Evolutionary conservation across 2,797 vertebrate species (phyloP).

Genomic region (Helicolenus hilgendorfi): DNA sequence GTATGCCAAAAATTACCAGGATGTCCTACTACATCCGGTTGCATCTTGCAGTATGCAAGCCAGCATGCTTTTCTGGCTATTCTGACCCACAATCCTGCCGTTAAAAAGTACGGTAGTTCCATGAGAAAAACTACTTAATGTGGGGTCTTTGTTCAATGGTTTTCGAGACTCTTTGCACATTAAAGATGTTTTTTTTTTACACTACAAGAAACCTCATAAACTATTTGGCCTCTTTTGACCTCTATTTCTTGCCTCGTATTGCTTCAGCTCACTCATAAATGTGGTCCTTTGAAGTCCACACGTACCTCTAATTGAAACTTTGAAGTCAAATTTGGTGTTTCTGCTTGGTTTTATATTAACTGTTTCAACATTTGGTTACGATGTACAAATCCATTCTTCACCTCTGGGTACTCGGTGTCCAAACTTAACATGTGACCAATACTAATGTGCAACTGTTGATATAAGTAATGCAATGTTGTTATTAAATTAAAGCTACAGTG

Average conservation of each 20-base stretch:
- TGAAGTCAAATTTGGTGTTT: conserved; percentile 18
- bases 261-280: conserved; percentile 38
- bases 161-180: not conserved
- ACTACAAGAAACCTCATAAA: not conserved
- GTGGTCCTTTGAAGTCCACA: conserved; percentile 34
- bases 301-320: conserved; percentile 32
- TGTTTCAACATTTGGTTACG: not conserved
- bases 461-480: not conserved
- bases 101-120: too few species aligned
- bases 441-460: not conserved
- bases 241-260: conserved; percentile 9
- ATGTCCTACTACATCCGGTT: too few species aligned
- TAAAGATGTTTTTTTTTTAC: not conserved
- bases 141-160: not conserved
- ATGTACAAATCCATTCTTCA: not conserved
- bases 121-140: not conserved
- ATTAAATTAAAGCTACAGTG: not conserved
- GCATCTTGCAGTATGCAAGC: too few species aligned
- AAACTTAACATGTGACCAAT: not conserved
- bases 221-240: conserved; percentile 11
- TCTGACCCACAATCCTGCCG: too few species aligned
- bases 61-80: too few species aligned
- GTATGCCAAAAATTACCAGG: too few species aligned
- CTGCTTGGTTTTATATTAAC: not conserved
- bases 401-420: not conserved